Percentiles rank a stretch among this genome's conserved stretches.
phyloP scores from a whole-genome alignment of 2,888 invertebrate genomes.

The Lasiommata megera region DNA sequence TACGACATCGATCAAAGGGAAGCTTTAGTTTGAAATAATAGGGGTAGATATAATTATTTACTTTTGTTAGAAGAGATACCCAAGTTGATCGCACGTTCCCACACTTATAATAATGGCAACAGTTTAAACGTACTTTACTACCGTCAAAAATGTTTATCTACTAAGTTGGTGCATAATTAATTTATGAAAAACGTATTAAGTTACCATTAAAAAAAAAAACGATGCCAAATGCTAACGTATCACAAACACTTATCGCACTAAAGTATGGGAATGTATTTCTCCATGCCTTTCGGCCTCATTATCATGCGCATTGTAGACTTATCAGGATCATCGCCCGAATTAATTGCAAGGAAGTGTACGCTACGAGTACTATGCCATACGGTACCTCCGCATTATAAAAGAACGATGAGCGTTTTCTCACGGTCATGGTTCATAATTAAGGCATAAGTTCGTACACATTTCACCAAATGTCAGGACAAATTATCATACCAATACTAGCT shows the following conservation, averaged over 20 bases:
- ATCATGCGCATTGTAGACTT: constrained; percentile 61
- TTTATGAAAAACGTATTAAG: neutral
- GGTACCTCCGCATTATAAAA: constrained; percentile 46
- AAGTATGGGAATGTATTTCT: constrained; percentile 58
- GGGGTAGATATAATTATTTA: constrained; percentile 11
- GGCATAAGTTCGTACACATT: constrained; percentile 6
- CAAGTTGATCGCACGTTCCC: neutral
- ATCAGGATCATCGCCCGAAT: constrained; percentile 72
- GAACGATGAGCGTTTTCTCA: constrained; percentile 58
- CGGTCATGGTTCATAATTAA: constrained; percentile 42
- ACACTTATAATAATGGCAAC: neutral
- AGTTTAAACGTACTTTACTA: neutral
- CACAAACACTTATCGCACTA: constrained; percentile 30
- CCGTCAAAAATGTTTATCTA: neutral
- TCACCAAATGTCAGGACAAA: constrained; percentile 32
- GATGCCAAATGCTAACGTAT: constrained; percentile 36
- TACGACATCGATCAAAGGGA: constrained; percentile 25
- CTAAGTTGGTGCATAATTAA: neutral
- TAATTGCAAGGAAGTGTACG: constrained; percentile 71
- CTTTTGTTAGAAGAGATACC: neutral
- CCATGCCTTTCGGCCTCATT: constrained; percentile 59
- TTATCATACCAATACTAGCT: constrained; percentile 25
- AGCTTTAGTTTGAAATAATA: constrained; percentile 21
- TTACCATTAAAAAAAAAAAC: too few species aligned
- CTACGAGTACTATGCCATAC: constrained; percentile 59